Percentiles rank a stretch among this genome's conserved stretches.
These are phyloP conservation scores for Calcarius lapponicus DNA, from an alignment of 2,797 vertebrate species.

Conservation along the genomic window DNA sequence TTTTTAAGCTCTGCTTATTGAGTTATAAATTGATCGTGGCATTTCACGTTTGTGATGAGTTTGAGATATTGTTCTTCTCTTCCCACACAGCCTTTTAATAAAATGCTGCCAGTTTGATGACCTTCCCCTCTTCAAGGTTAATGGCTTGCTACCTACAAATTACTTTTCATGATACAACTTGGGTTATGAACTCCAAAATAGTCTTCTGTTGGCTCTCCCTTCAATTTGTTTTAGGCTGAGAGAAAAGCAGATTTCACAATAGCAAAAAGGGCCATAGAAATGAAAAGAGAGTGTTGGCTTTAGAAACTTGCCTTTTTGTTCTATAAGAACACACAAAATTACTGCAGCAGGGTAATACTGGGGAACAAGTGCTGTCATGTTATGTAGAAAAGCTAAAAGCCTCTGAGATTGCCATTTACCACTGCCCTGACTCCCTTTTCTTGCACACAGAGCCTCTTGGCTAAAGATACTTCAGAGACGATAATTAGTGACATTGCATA, in stretches of 20 bases:
- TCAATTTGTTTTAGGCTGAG: constrained; percentile 10
- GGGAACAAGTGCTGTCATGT: neutral
- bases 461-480: neutral
- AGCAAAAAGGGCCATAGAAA: neutral
- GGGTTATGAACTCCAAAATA: constrained; percentile 2
- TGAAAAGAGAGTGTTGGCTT: neutral
- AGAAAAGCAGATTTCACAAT: constrained; percentile 15
- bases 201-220: neutral
- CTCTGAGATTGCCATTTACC: neutral
- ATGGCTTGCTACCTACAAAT: constrained; percentile 39
- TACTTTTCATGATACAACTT: neutral
- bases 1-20: neutral
- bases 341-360: neutral
- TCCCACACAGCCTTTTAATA: constrained; percentile 24
- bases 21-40: neutral
- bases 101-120: neutral
- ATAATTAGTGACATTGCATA: neutral
- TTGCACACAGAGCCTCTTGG: neutral
- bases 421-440: neutral
- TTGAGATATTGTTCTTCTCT: neutral
- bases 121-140: constrained; percentile 45
- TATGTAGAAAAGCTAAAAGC: neutral
- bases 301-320: neutral
- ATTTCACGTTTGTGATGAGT: neutral
- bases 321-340: neutral